Percentiles rank a stretch among this genome's conserved stretches.
These are phyloP conservation scores for Brenthis hecate DNA, from an alignment of 2,888 invertebrate genomes.

Conservation along the genomic window DNA sequence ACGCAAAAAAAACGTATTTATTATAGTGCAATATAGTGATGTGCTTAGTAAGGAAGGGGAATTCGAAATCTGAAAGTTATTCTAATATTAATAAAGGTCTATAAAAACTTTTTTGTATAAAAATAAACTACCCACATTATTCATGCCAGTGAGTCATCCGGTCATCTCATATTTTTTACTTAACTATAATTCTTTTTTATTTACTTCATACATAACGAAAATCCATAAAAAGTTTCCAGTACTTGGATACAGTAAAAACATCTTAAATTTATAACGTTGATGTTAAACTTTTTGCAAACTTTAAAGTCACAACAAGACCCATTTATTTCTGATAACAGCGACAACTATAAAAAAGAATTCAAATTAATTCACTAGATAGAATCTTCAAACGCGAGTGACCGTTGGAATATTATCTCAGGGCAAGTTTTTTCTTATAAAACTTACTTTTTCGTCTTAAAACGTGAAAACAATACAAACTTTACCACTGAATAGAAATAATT, in stretches of 20 bases:
- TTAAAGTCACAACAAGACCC: slow-evolving; percentile 42
- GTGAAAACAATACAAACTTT: slow-evolving; percentile 73
- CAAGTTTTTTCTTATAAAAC: slow-evolving; percentile 46
- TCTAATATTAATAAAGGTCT: too few relatives aligned
- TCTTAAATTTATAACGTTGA: slow-evolving; percentile 34
- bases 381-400: slow-evolving; percentile 60
- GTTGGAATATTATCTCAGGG: slow-evolving; percentile 58
- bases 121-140: too few relatives aligned
- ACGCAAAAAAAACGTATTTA: too few relatives aligned
- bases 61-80: too few relatives aligned
- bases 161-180: neutral
- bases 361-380: slow-evolving; percentile 72
- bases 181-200: slow-evolving; percentile 12
- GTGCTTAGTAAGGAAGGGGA: too few relatives aligned
- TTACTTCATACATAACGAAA: slow-evolving; percentile 23
- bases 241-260: slow-evolving; percentile 26
- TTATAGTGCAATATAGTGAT: too few relatives aligned
- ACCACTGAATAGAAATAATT: slow-evolving; percentile 73
- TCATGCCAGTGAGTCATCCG: neutral
- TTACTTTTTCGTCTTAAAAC: slow-evolving; percentile 49
- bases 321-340: slow-evolving; percentile 55
- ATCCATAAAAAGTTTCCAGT: slow-evolving; percentile 16
- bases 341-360: slow-evolving; percentile 58
- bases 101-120: too few relatives aligned
- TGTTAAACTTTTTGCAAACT: slow-evolving; percentile 35